Base-by-base conservation (phyloP, 2,888 invertebrate species). In the Bellardia pandia region DNA sequence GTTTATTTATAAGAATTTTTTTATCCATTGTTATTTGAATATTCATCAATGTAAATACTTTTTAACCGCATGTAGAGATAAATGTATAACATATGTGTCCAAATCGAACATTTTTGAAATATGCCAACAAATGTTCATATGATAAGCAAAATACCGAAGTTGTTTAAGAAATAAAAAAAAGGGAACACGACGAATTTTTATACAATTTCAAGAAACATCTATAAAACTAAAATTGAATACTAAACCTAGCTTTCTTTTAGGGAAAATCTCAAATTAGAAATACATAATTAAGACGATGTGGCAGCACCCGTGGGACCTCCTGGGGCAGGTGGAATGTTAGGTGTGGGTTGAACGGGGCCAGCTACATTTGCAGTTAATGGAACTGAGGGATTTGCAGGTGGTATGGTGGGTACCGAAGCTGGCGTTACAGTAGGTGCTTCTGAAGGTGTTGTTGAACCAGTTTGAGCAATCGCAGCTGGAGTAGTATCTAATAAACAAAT, bases 241-340 rank as follows among this genome's bases (percentile, higher is more conserved):
- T 86, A 76, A 72, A 71, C 11, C 69, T 76, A 58, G 23, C 51
- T 30, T 66, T 37, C 37, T 30, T 71, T 69, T 48, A 53, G 45
- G 64, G 30, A 74, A 48, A 45, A 78, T 37, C 3, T 53, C 0
- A 77, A 72, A 45, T 33, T 30, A 66, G 33, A 30, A 23, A n/a
- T 66, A 11, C 9, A 69, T 51, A 62, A 82, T 89, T 89, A 89
- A 71, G 87, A 82, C 64, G 88, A 71, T 53, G 87, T 75, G 11
- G 86, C 77, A 16, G 75, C 60, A 62, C 40, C 66, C 0, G 86
- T 13, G 0, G 82, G 23, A 11, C 48, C 81, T 16, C 40, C 86
- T 56, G 85, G 62, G 23, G 53, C 64, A 7, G 88, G 74, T 30
- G 89, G 88, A 80, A 89, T 88, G 79, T 62, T 88, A 66, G 88